Conservation (phyloP, 2,888 invertebrate genomes). For the Drosophila colorata region DNA sequence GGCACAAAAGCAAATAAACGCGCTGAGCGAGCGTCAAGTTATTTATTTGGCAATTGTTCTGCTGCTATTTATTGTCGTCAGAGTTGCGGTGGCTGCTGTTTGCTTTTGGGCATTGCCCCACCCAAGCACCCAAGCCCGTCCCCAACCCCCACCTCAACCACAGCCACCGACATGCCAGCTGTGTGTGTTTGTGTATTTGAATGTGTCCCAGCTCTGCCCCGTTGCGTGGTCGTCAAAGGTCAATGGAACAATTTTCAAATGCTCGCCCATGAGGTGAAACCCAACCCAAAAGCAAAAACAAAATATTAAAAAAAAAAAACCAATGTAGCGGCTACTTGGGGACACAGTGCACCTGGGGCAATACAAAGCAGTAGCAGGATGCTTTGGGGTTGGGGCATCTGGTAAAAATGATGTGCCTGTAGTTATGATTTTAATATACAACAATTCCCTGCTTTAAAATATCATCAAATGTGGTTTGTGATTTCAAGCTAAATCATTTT, state of each 20-base stretch:
- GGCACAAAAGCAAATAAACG: slow-evolving; percentile 71
- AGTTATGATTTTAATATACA: slow-evolving; percentile 12
- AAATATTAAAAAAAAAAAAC: slow-evolving; percentile 4
- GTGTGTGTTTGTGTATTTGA: slow-evolving; percentile 3
- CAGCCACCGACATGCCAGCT: slow-evolving; percentile 11
- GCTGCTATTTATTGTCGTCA: slow-evolving; percentile 72
- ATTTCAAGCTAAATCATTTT: not conserved
- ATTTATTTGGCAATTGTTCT: slow-evolving; percentile 80
- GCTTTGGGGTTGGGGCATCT: not conserved
- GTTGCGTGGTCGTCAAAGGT: slow-evolving; percentile 62
- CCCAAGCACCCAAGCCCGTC: not conserved
- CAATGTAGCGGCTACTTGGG: slow-evolving; percentile 35
- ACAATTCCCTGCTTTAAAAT: not conserved
- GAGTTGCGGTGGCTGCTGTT: slow-evolving; percentile 66
- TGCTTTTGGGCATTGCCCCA: slow-evolving; percentile 65
- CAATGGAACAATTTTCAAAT: slow-evolving; percentile 77
- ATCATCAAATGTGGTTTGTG: not conserved
- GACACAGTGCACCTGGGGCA: slow-evolving; percentile 55
- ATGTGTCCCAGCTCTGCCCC: slow-evolving; percentile 14
- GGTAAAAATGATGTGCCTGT: slow-evolving; percentile 22
- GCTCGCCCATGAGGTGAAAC: slow-evolving; percentile 26
- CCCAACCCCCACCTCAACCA: slow-evolving; percentile 6
- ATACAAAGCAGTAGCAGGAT: not conserved
- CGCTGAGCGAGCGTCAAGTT: slow-evolving; percentile 76
- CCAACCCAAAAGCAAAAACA: slow-evolving; percentile 3